These are phyloP conservation scores for Pachymerium ferrugineum DNA, from an alignment of 2,888 invertebrate species.

Conservation along the genomic window DNA sequence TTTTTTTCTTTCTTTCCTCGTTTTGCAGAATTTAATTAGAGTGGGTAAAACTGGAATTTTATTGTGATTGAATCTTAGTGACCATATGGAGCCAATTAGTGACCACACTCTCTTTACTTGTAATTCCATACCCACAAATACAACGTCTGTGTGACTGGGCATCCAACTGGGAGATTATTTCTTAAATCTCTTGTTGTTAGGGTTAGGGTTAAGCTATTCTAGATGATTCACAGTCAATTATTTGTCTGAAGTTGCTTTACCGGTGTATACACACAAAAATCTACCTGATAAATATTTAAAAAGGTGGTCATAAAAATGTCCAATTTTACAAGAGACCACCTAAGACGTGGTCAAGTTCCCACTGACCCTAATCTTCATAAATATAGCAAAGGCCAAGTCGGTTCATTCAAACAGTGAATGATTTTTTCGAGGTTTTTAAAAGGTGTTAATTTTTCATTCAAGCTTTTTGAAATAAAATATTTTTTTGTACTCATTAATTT, in stretches of 20 bases:
- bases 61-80: no score
- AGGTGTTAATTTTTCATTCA: neutral
- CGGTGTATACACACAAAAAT: neutral
- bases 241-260: neutral
- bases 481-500: neutral
- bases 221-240: constrained; percentile 1
- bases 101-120: neutral
- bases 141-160: neutral
- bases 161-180: neutral
- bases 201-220: neutral
- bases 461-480: neutral
- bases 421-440: neutral
- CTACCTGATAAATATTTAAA: constrained; percentile 21
- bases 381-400: neutral
- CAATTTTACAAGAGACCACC: neutral
- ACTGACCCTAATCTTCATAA: constrained; percentile 1
- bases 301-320: neutral
- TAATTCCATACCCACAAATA: neutral
- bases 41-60: no score
- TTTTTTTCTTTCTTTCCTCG: no score
- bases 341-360: constrained; percentile 6
- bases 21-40: no score
- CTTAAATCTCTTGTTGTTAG: neutral
- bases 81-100: constrained; percentile 12
- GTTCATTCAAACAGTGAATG: neutral